Conservation (phyloP, 23 tunicate species). For the Diplosoma virens region DNA sequence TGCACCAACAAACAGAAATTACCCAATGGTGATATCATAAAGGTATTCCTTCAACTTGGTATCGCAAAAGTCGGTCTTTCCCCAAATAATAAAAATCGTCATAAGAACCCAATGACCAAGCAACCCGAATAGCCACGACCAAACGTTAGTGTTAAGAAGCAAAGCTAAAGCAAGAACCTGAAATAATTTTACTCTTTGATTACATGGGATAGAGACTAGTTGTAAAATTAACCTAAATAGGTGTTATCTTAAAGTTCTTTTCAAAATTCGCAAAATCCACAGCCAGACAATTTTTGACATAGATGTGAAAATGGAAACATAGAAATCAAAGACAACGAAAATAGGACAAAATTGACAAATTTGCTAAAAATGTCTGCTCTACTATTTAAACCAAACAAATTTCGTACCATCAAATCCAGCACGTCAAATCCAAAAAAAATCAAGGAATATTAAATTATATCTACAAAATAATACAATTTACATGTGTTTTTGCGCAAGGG, state of each 20-base stretch:
- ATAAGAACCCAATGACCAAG: slow-evolving; percentile 40
- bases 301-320: background rate
- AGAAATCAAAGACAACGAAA: too few species aligned
- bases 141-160: slow-evolving; percentile 53
- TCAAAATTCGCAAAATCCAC: too few species aligned
- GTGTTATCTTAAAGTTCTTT: too few species aligned
- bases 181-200: slow-evolving; percentile 4
- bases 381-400: background rate
- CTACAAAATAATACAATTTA: too few species aligned
- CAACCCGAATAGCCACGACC: slow-evolving; percentile 47
- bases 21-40: slow-evolving; percentile 69
- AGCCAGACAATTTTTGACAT: too few species aligned
- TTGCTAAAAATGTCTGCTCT: too few species aligned
- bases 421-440: background rate
- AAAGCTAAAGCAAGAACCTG: slow-evolving; percentile 82
- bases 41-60: slow-evolving; percentile 35
- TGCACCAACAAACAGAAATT: slow-evolving; percentile 33
- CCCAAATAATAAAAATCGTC: slow-evolving; percentile 25
- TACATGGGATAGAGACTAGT: too few species aligned
- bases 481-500: too few species aligned
- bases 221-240: too few species aligned
- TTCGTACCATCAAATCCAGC: background rate
- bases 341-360: too few species aligned
- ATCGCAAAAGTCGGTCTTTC: slow-evolving; percentile 52
- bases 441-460: too few species aligned